Evolutionary conservation across 2,797 vertebrate species (phyloP).

Genomic region (Rhincodon typus): DNA sequence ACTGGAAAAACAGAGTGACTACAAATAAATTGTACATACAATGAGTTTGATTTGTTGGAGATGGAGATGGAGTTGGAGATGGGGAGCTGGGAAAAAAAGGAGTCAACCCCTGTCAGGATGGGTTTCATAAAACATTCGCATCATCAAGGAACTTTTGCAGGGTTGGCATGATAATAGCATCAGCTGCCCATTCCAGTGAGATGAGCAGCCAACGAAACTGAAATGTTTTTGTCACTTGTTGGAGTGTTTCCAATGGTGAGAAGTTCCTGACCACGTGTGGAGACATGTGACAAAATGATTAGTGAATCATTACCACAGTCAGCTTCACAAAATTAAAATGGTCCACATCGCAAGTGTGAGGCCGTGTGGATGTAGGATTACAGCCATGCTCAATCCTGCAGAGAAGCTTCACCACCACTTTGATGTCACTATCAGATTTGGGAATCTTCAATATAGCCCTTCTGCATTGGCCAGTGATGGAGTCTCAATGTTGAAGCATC

Average conservation of each 20-base stretch:
- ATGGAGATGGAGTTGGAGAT: neutral
- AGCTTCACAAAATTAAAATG: neutral
- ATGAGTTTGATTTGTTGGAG: neutral
- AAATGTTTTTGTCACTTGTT: neutral
- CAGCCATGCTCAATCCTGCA: neutral
- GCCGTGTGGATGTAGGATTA: neutral
- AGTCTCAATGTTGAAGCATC: too few relatives aligned
- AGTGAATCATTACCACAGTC: too few relatives aligned
- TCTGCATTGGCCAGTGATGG: neutral
- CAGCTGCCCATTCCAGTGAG: neutral
- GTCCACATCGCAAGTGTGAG: neutral
- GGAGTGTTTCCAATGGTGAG: neutral
- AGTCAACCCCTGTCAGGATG: neutral
- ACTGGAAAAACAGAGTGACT: neutral
- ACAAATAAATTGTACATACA: neutral
- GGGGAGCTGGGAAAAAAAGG: neutral
- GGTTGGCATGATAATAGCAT: neutral
- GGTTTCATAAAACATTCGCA: neutral
- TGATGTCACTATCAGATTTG: neutral
- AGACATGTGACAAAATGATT: too few relatives aligned
- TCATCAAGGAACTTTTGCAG: neutral
- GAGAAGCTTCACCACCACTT: neutral
- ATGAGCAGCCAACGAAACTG: neutral
- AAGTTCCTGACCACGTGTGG: neutral
- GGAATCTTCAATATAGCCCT: neutral